Evolutionary conservation across 2,797 vertebrate genomes (phyloP).

Genomic region (Dendrocincla tyrannina): DNA sequence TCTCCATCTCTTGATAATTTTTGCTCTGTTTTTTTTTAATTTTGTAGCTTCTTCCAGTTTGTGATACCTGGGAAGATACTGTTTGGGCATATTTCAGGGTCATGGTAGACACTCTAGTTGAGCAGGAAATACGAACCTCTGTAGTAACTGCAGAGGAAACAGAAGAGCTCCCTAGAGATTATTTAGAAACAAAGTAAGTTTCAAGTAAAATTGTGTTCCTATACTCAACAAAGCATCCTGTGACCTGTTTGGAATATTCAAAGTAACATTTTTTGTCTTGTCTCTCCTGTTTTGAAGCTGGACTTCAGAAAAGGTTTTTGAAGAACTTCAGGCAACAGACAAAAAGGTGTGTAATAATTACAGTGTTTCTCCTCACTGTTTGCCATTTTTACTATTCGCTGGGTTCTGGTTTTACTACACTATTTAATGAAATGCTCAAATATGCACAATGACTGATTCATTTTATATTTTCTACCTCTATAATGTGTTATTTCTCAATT

Average conservation of each 20-base stretch:
- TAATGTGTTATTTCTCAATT: background rate
- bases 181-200: constrained; percentile 90
- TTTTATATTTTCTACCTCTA: background rate
- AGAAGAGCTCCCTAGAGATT: constrained; percentile 91
- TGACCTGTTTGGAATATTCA: background rate
- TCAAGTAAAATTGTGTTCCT: background rate
- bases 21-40: background rate
- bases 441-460: background rate
- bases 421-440: background rate
- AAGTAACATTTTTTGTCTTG: background rate
- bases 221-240: background rate
- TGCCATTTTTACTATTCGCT: background rate
- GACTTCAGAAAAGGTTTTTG: constrained; percentile 95
- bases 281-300: constrained; percentile 80
- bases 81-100: constrained; percentile 95
- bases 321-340: constrained; percentile 94
- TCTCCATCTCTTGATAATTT: background rate
- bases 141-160: constrained; percentile 84
- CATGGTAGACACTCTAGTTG: constrained; percentile 94
- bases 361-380: background rate
- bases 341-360: constrained; percentile 81
- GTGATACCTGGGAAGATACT: constrained; percentile 96
- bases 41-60: constrained; percentile 88
- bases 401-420: background rate
- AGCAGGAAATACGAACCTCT: constrained; percentile 91